phyloP scores from a whole-genome alignment of 2,113 vertebrate genomes.

The Psophia crepitans region DNA sequence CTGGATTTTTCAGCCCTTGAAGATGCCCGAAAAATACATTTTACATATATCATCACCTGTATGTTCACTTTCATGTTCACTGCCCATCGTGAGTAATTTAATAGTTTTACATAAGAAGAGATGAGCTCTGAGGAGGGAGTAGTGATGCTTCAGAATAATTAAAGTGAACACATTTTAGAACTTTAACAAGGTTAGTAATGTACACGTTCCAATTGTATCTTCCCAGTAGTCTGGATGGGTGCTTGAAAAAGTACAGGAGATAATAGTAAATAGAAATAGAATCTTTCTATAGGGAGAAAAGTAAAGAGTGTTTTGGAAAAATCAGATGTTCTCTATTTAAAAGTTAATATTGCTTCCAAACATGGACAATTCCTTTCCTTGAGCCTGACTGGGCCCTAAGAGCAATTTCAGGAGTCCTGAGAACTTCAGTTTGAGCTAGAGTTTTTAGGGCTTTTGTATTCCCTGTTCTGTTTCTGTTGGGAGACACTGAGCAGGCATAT shows the following conservation, averaged over 20 bases:
- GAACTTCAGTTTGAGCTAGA: not conserved
- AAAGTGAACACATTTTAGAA: not conserved
- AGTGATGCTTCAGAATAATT: not conserved
- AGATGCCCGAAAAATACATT: not conserved
- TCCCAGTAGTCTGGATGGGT: not conserved
- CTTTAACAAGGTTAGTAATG: not conserved
- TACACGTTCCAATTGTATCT: not conserved
- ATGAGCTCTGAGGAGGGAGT: not conserved
- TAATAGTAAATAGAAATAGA: not conserved
- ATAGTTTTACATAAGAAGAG: not conserved
- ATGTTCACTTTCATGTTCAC: not conserved
- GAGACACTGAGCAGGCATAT: not conserved
- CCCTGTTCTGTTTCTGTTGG: not conserved
- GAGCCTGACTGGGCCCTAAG: too few species aligned
- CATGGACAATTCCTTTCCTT: not conserved
- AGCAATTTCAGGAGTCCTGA: not conserved
- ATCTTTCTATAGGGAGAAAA: not conserved
- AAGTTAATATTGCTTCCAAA: not conserved
- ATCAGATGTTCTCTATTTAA: not conserved
- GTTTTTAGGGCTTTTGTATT: not conserved
- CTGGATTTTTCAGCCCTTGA: not conserved
- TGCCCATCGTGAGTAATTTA: not conserved
- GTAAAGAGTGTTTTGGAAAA: not conserved
- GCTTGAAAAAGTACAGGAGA: not conserved
- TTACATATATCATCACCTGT: not conserved